Conservation (phyloP, 2,888 invertebrate species). For the Drosophila nr. perissopoda region DNA sequence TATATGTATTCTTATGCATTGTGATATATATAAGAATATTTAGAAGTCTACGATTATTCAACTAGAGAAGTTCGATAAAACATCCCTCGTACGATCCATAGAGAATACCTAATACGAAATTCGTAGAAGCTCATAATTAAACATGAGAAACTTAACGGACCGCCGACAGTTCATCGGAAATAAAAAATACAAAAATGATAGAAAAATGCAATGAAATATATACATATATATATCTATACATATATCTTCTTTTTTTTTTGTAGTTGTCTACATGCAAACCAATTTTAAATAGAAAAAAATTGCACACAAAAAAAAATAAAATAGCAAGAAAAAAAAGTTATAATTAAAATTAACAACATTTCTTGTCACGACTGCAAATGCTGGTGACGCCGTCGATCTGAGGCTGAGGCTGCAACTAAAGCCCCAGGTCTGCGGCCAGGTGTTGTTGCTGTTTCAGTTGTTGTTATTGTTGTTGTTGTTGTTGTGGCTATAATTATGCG, state of each 20-base stretch:
- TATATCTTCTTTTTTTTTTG: constrained; percentile 6
- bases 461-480: constrained; percentile 26
- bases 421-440: constrained; percentile 50
- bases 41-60: neutral
- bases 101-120: neutral
- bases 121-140: neutral
- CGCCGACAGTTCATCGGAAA: constrained; percentile 1
- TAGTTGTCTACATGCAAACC: constrained; percentile 54
- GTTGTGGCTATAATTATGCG: constrained; percentile 62
- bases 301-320: constrained; percentile 19
- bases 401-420: constrained; percentile 32
- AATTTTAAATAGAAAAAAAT: constrained; percentile 43
- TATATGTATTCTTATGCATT: neutral
- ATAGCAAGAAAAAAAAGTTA: constrained; percentile 42
- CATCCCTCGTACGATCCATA: neutral
- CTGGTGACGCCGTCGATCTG: constrained; percentile 38
- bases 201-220: neutral
- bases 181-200: neutral
- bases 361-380: constrained; percentile 73
- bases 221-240: constrained; percentile 2
- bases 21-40: neutral
- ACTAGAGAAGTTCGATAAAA: neutral
- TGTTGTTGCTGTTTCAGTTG: constrained; percentile 43
- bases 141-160: neutral
- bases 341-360: constrained; percentile 81